phyloP scores from a whole-genome alignment of 2,888 invertebrate genomes.

The Agrilus biguttatus region DNA sequence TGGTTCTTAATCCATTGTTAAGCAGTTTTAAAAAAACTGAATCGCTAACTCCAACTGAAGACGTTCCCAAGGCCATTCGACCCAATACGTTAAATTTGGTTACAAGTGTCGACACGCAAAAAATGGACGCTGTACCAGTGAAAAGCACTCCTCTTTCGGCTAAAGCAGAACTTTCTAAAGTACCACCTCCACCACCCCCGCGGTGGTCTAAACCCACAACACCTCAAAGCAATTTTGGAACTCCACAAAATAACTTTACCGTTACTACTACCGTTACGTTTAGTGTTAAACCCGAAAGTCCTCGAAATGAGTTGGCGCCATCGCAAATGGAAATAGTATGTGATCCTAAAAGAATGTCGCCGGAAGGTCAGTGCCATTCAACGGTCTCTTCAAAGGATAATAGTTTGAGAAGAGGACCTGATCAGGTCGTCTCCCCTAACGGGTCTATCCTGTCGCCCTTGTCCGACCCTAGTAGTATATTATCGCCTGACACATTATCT shows the following conservation, averaged over 20 bases:
- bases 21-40: slow-evolving; percentile 55
- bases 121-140: slow-evolving; percentile 11
- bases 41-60: slow-evolving; percentile 37
- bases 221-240: slow-evolving; percentile 48
- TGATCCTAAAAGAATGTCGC: slow-evolving; percentile 55
- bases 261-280: slow-evolving; percentile 80
- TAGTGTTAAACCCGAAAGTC: slow-evolving; percentile 49
- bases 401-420: slow-evolving; percentile 45
- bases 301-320: slow-evolving; percentile 13
- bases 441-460: slow-evolving; percentile 28
- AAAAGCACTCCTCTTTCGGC: slow-evolving; percentile 16
- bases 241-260: slow-evolving; percentile 54
- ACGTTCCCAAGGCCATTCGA: slow-evolving; percentile 46
- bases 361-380: slow-evolving; percentile 50
- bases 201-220: slow-evolving; percentile 68
- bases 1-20: slow-evolving; percentile 62
- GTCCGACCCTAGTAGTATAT: slow-evolving; percentile 31
- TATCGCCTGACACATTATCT: slow-evolving; percentile 32
- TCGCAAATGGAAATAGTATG: slow-evolving; percentile 17
- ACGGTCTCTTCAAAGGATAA: slow-evolving; percentile 51
- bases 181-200: slow-evolving; percentile 73
- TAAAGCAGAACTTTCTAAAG: slow-evolving; percentile 27
- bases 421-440: slow-evolving; percentile 22
- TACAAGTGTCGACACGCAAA: slow-evolving; percentile 31
- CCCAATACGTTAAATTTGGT: slow-evolving; percentile 70